Evolutionary conservation across 2,113 vertebrate genomes (phyloP).

Genomic region (Anguilla japonica): DNA sequence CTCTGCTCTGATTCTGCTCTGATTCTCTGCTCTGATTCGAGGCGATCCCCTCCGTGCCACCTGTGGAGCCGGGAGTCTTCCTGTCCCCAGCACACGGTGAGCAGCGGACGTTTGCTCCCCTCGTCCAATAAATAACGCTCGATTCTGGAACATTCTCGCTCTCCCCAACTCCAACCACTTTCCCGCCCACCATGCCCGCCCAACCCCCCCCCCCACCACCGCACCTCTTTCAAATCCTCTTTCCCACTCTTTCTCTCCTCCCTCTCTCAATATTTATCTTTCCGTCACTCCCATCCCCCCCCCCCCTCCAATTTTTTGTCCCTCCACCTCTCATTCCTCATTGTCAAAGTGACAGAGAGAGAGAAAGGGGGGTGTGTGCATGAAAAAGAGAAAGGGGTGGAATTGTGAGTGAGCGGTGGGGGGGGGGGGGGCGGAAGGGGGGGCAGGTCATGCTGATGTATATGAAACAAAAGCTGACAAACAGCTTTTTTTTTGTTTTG

Average conservation of each 20-base stretch:
- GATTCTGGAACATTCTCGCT: background rate
- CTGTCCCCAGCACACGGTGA: background rate
- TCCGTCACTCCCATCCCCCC: no score
- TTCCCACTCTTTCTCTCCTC: background rate
- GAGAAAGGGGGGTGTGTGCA: background rate
- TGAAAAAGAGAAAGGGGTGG: background rate
- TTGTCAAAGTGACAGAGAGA: background rate
- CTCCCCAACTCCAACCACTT: background rate
- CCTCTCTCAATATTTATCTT: background rate
- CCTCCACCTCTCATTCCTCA: background rate
- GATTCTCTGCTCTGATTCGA: background rate
- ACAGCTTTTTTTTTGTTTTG: background rate
- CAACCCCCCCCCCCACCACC: background rate
- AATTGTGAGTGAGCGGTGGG: no score
- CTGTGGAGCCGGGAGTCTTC: background rate
- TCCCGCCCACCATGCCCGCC: background rate
- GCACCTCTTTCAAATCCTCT: background rate
- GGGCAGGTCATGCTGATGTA: no score
- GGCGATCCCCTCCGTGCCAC: background rate
- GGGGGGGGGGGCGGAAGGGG: no score
- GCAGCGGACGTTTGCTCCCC: background rate
- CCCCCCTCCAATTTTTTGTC: background rate
- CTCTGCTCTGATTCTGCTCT: no score
- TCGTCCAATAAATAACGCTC: background rate
- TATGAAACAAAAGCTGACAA: no score